Evolutionary conservation across 2,888 invertebrate species (phyloP).

Genomic region (Ramazzottius varieornatus): DNA sequence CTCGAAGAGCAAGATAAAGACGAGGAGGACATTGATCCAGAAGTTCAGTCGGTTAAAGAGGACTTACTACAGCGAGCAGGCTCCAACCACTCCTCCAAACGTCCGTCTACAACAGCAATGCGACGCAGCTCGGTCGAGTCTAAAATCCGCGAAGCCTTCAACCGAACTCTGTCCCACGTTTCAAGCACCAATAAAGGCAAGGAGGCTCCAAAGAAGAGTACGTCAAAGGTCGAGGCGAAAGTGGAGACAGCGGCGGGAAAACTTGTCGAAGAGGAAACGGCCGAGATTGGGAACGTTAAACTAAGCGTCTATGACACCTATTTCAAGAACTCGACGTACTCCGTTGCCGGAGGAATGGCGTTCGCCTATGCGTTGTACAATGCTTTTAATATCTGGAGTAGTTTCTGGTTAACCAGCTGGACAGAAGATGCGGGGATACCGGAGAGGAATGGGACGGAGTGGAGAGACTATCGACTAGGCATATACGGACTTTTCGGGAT

Average conservation of each 20-base stretch:
- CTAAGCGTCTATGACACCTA: neutral
- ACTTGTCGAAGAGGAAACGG: neutral
- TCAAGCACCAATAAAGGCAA: no score
- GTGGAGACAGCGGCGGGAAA: neutral
- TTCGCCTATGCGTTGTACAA: neutral
- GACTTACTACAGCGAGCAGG: neutral
- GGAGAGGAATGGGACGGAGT: conserved; percentile 4
- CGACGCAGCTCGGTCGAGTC: neutral
- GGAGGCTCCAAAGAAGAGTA: neutral
- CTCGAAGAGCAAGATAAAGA: conserved; percentile 21
- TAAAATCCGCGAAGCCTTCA: no score
- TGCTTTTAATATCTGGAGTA: conserved; percentile 4
- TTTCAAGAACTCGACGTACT: neutral
- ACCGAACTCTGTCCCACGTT: no score
- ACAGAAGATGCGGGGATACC: conserved; percentile 5
- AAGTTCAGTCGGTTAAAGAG: neutral
- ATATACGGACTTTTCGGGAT: conserved; percentile 61
- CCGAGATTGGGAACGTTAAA: neutral
- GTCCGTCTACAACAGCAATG: neutral
- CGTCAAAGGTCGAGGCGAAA: neutral
- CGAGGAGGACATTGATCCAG: conserved; percentile 10
- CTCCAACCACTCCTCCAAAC: neutral
- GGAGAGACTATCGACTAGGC: conserved; percentile 48
- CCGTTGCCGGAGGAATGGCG: neutral
- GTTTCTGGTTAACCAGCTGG: conserved; percentile 7